Evolutionary conservation across 2,888 invertebrate genomes (phyloP), one percentile per base, ranked within the genome.

Genomic region (Trachelus tabidus): DNA sequence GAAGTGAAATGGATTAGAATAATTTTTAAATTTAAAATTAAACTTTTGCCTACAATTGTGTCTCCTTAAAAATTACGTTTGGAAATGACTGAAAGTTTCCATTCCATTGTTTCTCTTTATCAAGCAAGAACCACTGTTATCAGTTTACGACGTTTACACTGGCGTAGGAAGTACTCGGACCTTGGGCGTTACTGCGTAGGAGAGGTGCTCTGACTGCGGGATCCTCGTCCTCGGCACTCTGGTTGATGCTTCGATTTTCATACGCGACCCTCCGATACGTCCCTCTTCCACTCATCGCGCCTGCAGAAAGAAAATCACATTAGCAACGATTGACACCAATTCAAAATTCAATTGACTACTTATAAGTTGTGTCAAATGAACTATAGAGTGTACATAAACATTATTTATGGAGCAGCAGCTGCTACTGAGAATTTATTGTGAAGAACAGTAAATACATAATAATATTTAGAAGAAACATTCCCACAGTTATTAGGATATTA

Each of bases 151-250:
- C 86, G 87, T 92, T 93, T 93, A 94, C 92, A 94, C 94, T 94
- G 94, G 94, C 93, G 94, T 94, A 94, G 94, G 94, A 92, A 92
- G 92, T 92, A 91, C 93, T 93, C 91, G 92, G 91, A 89, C 91
- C 84, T 84, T 87, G 81, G 86, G 85, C 83, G 86, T 88, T 83
- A 83, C 86, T 87, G 87, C 88, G 87, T 89, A 92, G 90, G 84
- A 91, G 86, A 88, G 91, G 89, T 87, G 90, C 86, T 85, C 89
- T 85, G 82, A 80, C 79, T 81, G 83, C 81, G 81, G 83, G 78
- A 81, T 80, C 79, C 81, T 85, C 40, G 23, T 56, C 23, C 23
- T 56, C 40, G 15, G 40, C 23, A 23, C 15, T 23, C 40, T 56
- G 40, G 23, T 56, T 9, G 40, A 9, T 23, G 23, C 40, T 56